These are phyloP conservation scores for Pholis gunnellus DNA, from an alignment of 2,113 vertebrate species.

Conservation along the genomic window DNA sequence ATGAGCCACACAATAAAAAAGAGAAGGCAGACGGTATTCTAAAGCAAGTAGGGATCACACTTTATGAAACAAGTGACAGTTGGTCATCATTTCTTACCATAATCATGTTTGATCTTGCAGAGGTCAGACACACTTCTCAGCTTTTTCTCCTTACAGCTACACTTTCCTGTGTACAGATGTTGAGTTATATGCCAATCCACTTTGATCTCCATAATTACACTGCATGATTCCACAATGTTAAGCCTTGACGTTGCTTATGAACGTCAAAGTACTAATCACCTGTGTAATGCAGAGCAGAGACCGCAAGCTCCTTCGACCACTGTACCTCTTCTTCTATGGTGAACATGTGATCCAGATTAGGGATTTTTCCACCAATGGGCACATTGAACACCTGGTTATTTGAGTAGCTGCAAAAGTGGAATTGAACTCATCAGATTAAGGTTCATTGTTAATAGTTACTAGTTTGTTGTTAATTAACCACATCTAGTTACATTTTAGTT, in stretches of 20 bases:
- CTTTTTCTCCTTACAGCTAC: constrained; percentile 89
- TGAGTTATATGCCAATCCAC: background rate
- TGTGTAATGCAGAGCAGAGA: constrained; percentile 89
- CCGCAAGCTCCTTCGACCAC: constrained; percentile 87
- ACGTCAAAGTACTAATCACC: constrained; percentile 71
- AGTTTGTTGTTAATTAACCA: background rate
- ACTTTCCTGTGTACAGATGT: constrained; percentile 84
- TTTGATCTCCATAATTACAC: background rate
- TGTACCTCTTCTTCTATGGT: constrained; percentile 81
- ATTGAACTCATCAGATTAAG: background rate
- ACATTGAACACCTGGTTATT: constrained; percentile 84
- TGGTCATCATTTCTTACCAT: constrained; percentile 80
- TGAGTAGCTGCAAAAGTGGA: constrained; percentile 73
- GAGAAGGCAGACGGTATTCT: background rate
- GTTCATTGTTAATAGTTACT: background rate
- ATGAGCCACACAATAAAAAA: background rate
- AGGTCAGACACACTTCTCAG: constrained; percentile 86
- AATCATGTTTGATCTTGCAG: constrained; percentile 90
- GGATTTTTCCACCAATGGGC: constrained; percentile 87
- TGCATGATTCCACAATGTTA: background rate
- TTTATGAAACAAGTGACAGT: background rate
- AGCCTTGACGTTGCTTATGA: background rate
- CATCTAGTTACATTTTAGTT: background rate
- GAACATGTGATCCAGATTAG: constrained; percentile 78
- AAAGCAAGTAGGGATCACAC: background rate